Conservation (phyloP, 1,140 invertebrate genomes). For the Camponotus pennsylvanicus region DNA sequence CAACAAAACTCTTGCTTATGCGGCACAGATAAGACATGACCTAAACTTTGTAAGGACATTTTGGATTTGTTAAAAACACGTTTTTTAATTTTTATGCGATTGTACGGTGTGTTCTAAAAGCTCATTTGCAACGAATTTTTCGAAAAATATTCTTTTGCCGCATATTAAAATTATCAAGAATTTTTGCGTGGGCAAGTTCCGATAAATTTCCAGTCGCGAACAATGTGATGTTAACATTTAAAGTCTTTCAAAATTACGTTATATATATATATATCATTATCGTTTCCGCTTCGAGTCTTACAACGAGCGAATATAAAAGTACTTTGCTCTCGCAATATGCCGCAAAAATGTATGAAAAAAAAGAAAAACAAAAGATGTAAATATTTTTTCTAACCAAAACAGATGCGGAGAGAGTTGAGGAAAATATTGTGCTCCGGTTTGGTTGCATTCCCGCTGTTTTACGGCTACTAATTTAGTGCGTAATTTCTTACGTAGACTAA, state of each 20-base stretch:
- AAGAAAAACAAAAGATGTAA: constrained; percentile 58
- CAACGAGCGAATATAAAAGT: constrained; percentile 58
- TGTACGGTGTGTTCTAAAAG: neutral
- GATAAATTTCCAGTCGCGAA: constrained; percentile 11
- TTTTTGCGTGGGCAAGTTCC: neutral
- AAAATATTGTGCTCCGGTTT: constrained; percentile 56
- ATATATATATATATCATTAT: constrained; percentile 51
- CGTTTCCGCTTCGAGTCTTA: constrained; percentile 9
- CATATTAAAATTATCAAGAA: neutral
- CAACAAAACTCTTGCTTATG: constrained; percentile 27
- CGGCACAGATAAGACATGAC: constrained; percentile 39
- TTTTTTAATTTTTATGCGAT: constrained; percentile 19
- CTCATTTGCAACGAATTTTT: neutral
- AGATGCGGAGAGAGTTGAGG: constrained; percentile 47
- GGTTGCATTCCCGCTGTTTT: constrained; percentile 66
- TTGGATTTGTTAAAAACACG: neutral
- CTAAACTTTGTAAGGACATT: constrained; percentile 43
- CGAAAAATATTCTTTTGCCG: constrained; percentile 9
- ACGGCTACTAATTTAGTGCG: constrained; percentile 65
- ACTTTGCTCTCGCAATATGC: constrained; percentile 56
- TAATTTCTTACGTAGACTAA: constrained; percentile 65
- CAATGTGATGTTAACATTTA: constrained; percentile 37
- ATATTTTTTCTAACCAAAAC: constrained; percentile 73
- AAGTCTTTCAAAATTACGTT: constrained; percentile 55
- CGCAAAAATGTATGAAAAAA: constrained; percentile 45